A percentile compares a stretch with the other conserved stretches of the same genome.
Conservation (phyloP, 2,888 invertebrate species). For the Oligia strigilis region DNA sequence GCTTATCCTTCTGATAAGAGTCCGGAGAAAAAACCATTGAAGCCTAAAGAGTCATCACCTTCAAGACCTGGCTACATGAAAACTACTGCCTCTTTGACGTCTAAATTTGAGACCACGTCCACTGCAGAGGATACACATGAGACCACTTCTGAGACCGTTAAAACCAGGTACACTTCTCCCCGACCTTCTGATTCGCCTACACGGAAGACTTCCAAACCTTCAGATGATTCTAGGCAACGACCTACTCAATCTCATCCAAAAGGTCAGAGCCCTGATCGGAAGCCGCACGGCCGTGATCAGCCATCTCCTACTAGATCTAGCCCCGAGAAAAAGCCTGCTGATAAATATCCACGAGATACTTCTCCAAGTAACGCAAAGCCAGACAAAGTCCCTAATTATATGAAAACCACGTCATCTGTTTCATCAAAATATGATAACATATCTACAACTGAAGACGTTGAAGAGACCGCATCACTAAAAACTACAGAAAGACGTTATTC, state of each 20-base stretch:
- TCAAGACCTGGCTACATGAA: conserved; percentile 42
- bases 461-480: conserved; percentile 21
- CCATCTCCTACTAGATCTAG: conserved; percentile 34
- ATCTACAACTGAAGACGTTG: conserved; percentile 35
- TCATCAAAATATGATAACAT: conserved; percentile 44
- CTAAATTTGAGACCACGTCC: conserved; percentile 49
- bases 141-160: conserved; percentile 18
- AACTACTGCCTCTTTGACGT: conserved; percentile 52
- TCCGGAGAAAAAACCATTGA: conserved; percentile 31
- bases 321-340: conserved; percentile 25
- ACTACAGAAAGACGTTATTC: conserved; percentile 22
- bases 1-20: conserved; percentile 26
- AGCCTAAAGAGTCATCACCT: conserved; percentile 42
- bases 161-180: conserved; percentile 33
- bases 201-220: conserved; percentile 36
- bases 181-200: conserved; percentile 40
- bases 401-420: conserved; percentile 41
- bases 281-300: conserved; percentile 4
- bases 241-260: conserved; percentile 1
- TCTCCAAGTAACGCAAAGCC: conserved; percentile 45
- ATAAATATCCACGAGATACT: conserved; percentile 34
- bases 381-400: conserved; percentile 40
- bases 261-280: conserved; percentile 29
- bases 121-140: conserved; percentile 41
- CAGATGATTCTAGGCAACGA: conserved; percentile 18